These are phyloP conservation scores for Gallinago stenura DNA, from an alignment of 2,797 vertebrate genomes.

Conservation along the genomic window DNA sequence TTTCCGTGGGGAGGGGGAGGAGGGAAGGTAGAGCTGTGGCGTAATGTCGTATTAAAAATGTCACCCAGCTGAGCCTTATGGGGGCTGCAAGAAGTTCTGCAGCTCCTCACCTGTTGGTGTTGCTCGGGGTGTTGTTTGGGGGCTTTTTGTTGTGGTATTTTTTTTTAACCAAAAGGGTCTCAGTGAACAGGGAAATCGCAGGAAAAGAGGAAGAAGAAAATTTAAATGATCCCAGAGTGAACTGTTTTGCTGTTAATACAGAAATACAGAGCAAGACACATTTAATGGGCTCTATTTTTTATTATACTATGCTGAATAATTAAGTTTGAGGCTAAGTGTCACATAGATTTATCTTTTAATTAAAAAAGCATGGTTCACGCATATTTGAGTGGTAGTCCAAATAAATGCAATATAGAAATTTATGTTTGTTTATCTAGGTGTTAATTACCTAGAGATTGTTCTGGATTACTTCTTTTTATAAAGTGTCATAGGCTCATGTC, in stretches of 20 bases:
- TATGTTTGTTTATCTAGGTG: slow-evolving; percentile 99
- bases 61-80: slow-evolving; percentile 12
- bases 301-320: slow-evolving; percentile 99
- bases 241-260: slow-evolving; percentile 99
- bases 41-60: slow-evolving; percentile 33
- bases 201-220: slow-evolving; percentile 82
- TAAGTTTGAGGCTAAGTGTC: slow-evolving; percentile 99
- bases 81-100: slow-evolving; percentile 37
- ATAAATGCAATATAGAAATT: slow-evolving; percentile 99
- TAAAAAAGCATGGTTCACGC: slow-evolving; percentile 99
- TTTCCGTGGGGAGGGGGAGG: slow-evolving; percentile 59
- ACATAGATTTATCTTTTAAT: slow-evolving; percentile 99
- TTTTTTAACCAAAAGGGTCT: slow-evolving; percentile 15
- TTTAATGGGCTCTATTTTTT: slow-evolving; percentile 99
- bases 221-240: slow-evolving; percentile 96
- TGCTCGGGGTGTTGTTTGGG: slow-evolving; percentile 42
- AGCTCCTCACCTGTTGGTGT: slow-evolving; percentile 81
- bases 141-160: neutral
- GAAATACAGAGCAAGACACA: slow-evolving; percentile 99
- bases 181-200: slow-evolving; percentile 71
- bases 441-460: slow-evolving; percentile 99
- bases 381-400: slow-evolving; percentile 99
- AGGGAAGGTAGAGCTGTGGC: neutral
- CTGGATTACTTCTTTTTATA: slow-evolving; percentile 92
- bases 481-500: slow-evolving; percentile 90